phyloP scores from a whole-genome alignment of 2,888 invertebrate genomes.

The Alsophila aescularia region DNA sequence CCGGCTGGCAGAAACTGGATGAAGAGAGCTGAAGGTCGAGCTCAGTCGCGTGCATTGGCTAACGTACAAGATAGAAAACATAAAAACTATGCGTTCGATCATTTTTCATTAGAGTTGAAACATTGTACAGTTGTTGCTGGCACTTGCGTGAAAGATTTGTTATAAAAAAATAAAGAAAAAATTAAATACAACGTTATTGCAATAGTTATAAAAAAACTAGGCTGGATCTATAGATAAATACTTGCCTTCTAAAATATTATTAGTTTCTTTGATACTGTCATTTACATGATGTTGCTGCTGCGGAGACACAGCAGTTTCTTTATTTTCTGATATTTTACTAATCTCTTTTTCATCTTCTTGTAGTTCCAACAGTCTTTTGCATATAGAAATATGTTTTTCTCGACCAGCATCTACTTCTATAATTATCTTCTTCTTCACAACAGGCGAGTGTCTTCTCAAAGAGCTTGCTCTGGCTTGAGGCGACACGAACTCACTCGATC shows the following conservation, averaged over 20 bases:
- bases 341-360: conserved; percentile 1
- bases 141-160: no score
- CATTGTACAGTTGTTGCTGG: no score
- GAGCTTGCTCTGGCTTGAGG: conserved; percentile 52
- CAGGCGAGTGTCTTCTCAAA: conserved; percentile 40
- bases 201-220: no score
- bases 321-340: neutral
- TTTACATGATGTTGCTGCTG: neutral
- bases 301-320: neutral
- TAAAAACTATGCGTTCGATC: no score
- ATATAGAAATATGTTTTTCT: conserved; percentile 42
- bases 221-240: no score
- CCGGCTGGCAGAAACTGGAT: no score
- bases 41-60: no score
- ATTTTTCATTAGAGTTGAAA: no score
- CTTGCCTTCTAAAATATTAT: conserved; percentile 57
- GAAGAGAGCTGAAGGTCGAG: no score
- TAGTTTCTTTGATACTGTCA: conserved; percentile 6
- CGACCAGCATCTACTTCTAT: conserved; percentile 44
- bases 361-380: conserved; percentile 24
- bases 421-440: conserved; percentile 45
- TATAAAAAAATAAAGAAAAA: no score
- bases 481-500: conserved; percentile 54
- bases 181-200: no score
- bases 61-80: no score